These are phyloP conservation scores for Nephrotoma appendiculata DNA, from an alignment of 2,888 invertebrate genomes.

Conservation along the genomic window DNA sequence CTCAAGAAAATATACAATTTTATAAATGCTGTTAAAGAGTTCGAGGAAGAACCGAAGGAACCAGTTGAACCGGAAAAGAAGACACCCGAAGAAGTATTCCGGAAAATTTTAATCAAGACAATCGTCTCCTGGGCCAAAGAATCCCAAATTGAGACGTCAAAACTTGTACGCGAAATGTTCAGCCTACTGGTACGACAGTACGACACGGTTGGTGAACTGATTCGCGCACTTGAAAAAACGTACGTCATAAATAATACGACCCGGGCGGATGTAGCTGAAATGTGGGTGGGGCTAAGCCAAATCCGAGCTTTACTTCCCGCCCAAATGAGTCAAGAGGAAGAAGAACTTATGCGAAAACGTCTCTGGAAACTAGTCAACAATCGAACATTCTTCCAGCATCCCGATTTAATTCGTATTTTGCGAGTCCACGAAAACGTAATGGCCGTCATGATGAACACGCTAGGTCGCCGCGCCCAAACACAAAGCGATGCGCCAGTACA, in stretches of 20 bases:
- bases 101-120: conserved; percentile 81
- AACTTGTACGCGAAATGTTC: conserved; percentile 97
- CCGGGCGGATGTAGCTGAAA: conserved; percentile 76
- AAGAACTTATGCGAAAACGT: conserved; percentile 88
- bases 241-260: conserved; percentile 94
- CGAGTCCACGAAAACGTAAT: conserved; percentile 99
- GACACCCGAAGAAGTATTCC: conserved; percentile 77
- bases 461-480: conserved; percentile 82
- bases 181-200: conserved; percentile 92
- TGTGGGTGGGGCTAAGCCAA: conserved; percentile 94
- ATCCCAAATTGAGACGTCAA: conserved; percentile 84
- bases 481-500: conserved; percentile 70
- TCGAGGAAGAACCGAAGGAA: conserved; percentile 65
- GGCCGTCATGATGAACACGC: conserved; percentile 99
- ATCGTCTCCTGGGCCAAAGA: conserved; percentile 96
- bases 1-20: conserved; percentile 70
- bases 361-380: conserved; percentile 98
- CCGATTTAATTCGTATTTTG: conserved; percentile 91
- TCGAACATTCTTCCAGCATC: conserved; percentile 99
- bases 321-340: conserved; percentile 98
- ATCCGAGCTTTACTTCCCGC: conserved; percentile 91
- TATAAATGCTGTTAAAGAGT: conserved; percentile 77
- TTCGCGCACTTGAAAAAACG: conserved; percentile 85
- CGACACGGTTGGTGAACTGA: conserved; percentile 88
- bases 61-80: conserved; percentile 64